Evolutionary conservation across 2,888 invertebrate genomes (phyloP).

Genomic region (Mamestra brassicae): DNA sequence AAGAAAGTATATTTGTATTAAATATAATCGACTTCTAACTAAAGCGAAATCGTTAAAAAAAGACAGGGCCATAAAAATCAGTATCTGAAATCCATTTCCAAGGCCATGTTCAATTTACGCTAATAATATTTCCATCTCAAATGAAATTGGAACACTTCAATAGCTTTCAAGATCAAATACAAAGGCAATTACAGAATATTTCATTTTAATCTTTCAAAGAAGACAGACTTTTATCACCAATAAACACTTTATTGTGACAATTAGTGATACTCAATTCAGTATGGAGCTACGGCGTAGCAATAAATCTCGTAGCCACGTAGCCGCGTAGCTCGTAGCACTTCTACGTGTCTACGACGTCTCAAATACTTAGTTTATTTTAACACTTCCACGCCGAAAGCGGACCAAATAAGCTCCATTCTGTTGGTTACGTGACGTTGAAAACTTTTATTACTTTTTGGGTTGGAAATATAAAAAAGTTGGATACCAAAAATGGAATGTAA

Average conservation of each 20-base stretch:
- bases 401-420: constrained; percentile 58
- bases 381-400: constrained; percentile 54
- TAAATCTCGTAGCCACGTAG: constrained; percentile 79
- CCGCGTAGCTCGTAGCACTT: constrained; percentile 68
- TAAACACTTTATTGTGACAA: constrained; percentile 70
- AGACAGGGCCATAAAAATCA: neutral
- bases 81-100: constrained; percentile 18
- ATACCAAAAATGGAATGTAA: neutral
- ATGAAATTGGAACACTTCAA: constrained; percentile 25
- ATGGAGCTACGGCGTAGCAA: constrained; percentile 75
- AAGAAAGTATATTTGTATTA: too few relatives aligned
- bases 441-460: constrained; percentile 46
- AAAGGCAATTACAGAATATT: constrained; percentile 58
- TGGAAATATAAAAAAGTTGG: constrained; percentile 10
- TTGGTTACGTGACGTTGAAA: constrained; percentile 53
- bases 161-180: constrained; percentile 31
- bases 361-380: constrained; percentile 69
- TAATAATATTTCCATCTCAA: constrained; percentile 25
- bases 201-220: constrained; percentile 60
- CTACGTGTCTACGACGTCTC: constrained; percentile 66
- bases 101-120: neutral
- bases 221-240: constrained; percentile 53
- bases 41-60: neutral
- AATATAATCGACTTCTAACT: too few relatives aligned
- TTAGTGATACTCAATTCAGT: constrained; percentile 68